Percentiles rank a stretch among this genome's conserved stretches.
Conservation (phyloP, 2,888 invertebrate genomes). For the Amblyjoppa fuscipennis region DNA sequence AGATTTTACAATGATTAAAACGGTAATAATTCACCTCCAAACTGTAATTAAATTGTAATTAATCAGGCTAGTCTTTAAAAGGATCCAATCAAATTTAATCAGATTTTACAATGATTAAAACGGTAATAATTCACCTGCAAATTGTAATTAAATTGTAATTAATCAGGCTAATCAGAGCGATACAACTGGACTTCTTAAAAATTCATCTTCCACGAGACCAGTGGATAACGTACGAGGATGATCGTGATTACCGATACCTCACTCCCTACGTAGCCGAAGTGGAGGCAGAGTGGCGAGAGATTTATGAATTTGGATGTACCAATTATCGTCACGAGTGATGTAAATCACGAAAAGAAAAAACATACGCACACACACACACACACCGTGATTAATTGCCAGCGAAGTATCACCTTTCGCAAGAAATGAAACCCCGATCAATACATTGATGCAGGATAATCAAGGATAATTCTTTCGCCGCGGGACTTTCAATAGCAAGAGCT, state of each 20-base stretch:
- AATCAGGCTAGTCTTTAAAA: too few relatives aligned
- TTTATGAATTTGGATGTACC: conserved; percentile 66
- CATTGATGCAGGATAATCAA: not conserved
- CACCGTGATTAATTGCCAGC: not conserved
- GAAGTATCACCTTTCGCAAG: not conserved
- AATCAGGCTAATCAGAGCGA: conserved; percentile 68
- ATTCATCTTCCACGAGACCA: conserved; percentile 68
- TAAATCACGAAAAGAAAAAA: not conserved
- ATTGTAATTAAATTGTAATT: conserved; percentile 3
- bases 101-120: too few relatives aligned
- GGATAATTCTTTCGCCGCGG: not conserved
- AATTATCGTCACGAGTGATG: conserved; percentile 7
- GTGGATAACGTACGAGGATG: conserved; percentile 75
- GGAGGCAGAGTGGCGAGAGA: conserved; percentile 66
- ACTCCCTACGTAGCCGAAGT: conserved; percentile 67
- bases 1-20: too few relatives aligned
- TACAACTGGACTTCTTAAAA: conserved; percentile 66
- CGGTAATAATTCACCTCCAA: too few relatives aligned
- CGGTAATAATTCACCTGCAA: not conserved
- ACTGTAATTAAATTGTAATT: too few relatives aligned
- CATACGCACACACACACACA: not conserved
- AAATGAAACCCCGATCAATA: conserved; percentile 2
- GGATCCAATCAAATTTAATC: too few relatives aligned
- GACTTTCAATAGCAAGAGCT: not conserved
- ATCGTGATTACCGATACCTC: conserved; percentile 70